Conservation (phyloP, 2,888 invertebrate species). For the Pterostichus niger region DNA sequence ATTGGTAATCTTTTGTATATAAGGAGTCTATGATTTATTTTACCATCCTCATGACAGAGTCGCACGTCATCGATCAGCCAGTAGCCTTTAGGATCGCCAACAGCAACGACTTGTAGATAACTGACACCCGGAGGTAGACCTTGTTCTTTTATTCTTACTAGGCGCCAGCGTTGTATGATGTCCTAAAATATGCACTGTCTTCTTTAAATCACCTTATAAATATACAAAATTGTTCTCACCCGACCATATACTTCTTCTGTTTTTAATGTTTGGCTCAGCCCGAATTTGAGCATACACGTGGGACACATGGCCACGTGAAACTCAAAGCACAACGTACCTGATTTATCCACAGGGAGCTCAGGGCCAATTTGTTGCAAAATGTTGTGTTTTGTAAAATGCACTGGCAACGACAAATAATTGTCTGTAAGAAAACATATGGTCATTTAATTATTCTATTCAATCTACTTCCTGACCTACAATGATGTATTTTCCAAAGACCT, state of each 20-base stretch:
- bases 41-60: conserved; percentile 9
- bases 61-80: neutral
- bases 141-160: neutral
- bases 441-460: no score
- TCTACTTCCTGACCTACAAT: no score
- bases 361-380: neutral
- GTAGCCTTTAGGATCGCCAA: neutral
- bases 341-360: neutral
- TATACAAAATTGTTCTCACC: no score
- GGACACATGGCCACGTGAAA: neutral
- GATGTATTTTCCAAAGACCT: no score
- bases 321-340: neutral
- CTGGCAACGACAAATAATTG: neutral
- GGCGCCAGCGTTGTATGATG: neutral
- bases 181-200: neutral
- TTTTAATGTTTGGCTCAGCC: no score
- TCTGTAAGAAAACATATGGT: neutral
- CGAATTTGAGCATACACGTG: neutral
- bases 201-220: no score
- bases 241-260: no score
- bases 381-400: neutral
- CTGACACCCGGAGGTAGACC: neutral
- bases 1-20: neutral
- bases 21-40: neutral
- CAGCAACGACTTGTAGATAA: neutral